Evolutionary conservation across 2,888 invertebrate species (phyloP).

Genomic region (Orthosia cruda): DNA sequence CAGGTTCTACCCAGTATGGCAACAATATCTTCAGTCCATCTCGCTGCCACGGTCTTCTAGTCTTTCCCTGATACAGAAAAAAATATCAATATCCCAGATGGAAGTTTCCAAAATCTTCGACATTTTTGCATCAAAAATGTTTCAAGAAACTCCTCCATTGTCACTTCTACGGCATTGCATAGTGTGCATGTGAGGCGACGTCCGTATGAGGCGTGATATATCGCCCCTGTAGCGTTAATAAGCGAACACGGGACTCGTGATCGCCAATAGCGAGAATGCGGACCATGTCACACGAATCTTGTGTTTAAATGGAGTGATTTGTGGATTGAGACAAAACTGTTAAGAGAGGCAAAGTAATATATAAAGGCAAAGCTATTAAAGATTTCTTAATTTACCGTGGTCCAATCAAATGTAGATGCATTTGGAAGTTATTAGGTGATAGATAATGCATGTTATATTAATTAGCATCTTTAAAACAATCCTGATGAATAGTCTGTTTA

Average conservation of each 20-base stretch:
- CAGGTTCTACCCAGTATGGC: too few species aligned
- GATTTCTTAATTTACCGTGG: not conserved
- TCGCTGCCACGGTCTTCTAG: too few species aligned
- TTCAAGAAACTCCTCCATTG: conserved; percentile 22
- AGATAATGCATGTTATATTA: not conserved
- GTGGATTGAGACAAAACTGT: not conserved
- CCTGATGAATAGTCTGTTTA: too few species aligned
- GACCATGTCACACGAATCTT: conserved; percentile 72
- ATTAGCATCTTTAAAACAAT: not conserved
- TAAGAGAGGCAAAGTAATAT: not conserved
- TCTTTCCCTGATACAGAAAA: not conserved
- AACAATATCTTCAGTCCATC: too few species aligned
- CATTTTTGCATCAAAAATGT: not conserved
- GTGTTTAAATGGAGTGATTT: conserved; percentile 26
- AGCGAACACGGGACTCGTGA: conserved; percentile 90
- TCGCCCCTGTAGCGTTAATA: conserved; percentile 91
- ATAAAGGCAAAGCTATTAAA: not conserved
- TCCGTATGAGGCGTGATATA: conserved; percentile 90
- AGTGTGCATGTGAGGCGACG: conserved; percentile 71
- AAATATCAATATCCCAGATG: not conserved
- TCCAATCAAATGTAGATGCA: not conserved
- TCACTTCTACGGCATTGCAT: conserved; percentile 71
- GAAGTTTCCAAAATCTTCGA: too few species aligned
- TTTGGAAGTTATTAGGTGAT: not conserved
- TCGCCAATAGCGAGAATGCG: conserved; percentile 85